Evolutionary conservation across 1,140 invertebrate species (phyloP).

Genomic region (Scaptomyza montana): DNA sequence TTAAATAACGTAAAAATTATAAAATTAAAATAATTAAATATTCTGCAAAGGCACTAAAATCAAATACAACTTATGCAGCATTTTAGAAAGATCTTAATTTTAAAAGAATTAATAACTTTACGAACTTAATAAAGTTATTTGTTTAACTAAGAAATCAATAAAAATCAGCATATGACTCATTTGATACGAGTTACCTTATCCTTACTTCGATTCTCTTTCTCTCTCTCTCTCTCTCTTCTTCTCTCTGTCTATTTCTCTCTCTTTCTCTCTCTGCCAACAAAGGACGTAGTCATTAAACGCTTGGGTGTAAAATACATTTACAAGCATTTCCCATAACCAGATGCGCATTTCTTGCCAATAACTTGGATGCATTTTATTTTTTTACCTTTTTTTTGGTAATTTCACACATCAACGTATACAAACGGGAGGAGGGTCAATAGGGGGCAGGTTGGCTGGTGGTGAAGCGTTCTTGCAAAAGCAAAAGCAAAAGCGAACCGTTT

Average conservation of each 20-base stretch:
- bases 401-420: constrained; percentile 1
- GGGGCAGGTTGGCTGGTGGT: neutral
- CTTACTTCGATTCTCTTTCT: no score
- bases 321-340: constrained; percentile 14
- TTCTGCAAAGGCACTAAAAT: no score
- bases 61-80: no score
- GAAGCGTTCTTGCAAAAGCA: neutral
- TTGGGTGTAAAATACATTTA: constrained; percentile 28
- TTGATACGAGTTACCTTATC: no score
- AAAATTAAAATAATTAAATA: no score
- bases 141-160: constrained; percentile 6
- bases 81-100: no score
- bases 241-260: neutral
- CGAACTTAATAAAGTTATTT: no score
- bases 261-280: neutral
- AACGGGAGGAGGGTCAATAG: neutral
- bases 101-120: no score
- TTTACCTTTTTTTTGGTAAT: constrained; percentile 13
- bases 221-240: neutral
- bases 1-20: no score
- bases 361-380: constrained; percentile 20
- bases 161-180: no score
- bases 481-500: constrained; percentile 32
- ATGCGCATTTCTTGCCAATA: constrained; percentile 40
- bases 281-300: neutral